These are phyloP conservation scores for Dendropsophus ebraccatus DNA, from an alignment of 2,113 vertebrate genomes.

Conservation along the genomic window DNA sequence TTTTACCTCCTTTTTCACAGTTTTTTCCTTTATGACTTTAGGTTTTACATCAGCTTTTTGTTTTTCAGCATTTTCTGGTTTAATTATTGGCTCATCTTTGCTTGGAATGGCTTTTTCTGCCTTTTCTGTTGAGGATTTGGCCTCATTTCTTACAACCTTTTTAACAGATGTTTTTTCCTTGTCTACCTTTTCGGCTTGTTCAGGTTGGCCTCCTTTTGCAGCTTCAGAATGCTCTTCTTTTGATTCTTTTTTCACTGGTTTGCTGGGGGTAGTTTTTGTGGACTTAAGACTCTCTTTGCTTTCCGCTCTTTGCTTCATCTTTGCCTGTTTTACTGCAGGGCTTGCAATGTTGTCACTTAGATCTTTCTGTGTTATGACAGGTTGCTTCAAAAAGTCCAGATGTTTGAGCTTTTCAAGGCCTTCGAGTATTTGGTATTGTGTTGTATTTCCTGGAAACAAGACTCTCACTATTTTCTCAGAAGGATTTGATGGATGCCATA, in stretches of 20 bases:
- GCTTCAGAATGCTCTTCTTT: constrained; percentile 85
- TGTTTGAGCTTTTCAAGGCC: constrained; percentile 96
- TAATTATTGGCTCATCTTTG: constrained; percentile 77
- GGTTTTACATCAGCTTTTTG: constrained; percentile 82
- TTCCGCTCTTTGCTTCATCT: constrained; percentile 88
- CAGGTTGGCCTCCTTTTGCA: constrained; percentile 73
- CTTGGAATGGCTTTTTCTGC: constrained; percentile 80
- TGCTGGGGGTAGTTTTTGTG: constrained; percentile 79
- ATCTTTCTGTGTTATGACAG: constrained; percentile 87
- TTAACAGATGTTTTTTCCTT: constrained; percentile 86
- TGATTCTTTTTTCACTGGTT: constrained; percentile 82
- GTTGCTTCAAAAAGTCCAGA: constrained; percentile 91
- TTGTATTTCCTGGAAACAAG: constrained; percentile 93
- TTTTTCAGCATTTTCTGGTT: constrained; percentile 82
- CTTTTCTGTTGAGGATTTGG: constrained; percentile 78
- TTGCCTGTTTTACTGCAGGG: constrained; percentile 84
- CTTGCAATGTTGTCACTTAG: constrained; percentile 74
- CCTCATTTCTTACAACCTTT: constrained; percentile 77
- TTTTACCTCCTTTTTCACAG: constrained; percentile 84
- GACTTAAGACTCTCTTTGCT: constrained; percentile 91
- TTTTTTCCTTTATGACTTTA: constrained; percentile 81
- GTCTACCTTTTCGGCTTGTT: constrained; percentile 82
- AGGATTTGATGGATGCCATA: constrained; percentile 96
- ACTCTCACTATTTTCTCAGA: constrained; percentile 93
- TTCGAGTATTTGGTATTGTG: constrained; percentile 90